Conservation (phyloP, 2,888 invertebrate species). For the Serripes groenlandicus region DNA sequence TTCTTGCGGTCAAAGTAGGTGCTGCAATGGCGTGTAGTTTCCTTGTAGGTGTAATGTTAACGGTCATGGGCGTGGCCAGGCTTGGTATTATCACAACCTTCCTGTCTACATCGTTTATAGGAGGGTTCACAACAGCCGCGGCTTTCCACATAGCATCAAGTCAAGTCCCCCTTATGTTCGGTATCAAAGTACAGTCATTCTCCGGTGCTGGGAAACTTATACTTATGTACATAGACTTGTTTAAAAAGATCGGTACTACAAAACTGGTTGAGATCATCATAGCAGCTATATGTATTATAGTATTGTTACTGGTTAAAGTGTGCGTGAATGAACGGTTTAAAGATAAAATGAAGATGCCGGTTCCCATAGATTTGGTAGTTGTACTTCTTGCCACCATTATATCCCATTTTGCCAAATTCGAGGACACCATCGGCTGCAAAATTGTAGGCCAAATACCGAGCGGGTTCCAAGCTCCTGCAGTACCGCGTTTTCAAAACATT, state of each 20-base stretch:
- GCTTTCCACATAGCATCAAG: conserved; percentile 74
- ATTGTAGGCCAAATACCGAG: conserved; percentile 76
- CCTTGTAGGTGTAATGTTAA: conserved; percentile 69
- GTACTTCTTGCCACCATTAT: conserved; percentile 76
- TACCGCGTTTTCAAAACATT: conserved; percentile 68
- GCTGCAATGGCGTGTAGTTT: conserved; percentile 57
- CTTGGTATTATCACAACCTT: conserved; percentile 76
- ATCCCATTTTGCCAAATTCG: conserved; percentile 75
- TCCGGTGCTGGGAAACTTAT: conserved; percentile 68
- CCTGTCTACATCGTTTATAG: conserved; percentile 74
- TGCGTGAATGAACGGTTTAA: conserved; percentile 77
- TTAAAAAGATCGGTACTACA: conserved; percentile 88
- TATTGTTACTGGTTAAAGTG: conserved; percentile 88
- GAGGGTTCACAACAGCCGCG: conserved; percentile 77
- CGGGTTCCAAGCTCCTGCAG: conserved; percentile 74
- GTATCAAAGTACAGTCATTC: conserved; percentile 57
- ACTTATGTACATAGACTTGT: conserved; percentile 89
- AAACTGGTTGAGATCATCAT: conserved; percentile 90
- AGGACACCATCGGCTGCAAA: conserved; percentile 59
- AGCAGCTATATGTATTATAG: conserved; percentile 89
- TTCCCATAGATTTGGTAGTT: conserved; percentile 83
- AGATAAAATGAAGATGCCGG: conserved; percentile 76
- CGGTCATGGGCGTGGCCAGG: conserved; percentile 69
- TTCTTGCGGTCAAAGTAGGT: conserved; percentile 43
- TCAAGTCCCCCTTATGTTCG: conserved; percentile 70